Evolutionary conservation across 2,888 invertebrate genomes (phyloP).

Genomic region (Trichogramma evanescens): DNA sequence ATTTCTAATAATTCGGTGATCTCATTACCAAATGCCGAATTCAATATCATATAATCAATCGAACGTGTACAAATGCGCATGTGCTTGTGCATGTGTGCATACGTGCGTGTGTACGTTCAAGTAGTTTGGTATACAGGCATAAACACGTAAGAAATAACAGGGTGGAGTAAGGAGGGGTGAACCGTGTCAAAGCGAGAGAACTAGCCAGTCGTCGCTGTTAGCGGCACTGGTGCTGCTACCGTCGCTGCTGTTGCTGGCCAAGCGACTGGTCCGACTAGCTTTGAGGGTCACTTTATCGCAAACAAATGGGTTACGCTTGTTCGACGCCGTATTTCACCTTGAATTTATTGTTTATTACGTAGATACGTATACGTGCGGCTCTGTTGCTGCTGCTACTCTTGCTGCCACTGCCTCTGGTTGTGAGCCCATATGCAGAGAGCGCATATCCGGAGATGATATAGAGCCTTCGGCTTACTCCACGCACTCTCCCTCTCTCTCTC

Average conservation of each 20-base stretch:
- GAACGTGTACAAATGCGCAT: too few species aligned
- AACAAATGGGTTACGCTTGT: conserved; percentile 46
- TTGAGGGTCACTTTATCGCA: conserved; percentile 45
- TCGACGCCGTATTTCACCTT: conserved; percentile 43
- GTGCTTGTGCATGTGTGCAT: too few species aligned
- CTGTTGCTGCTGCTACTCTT: conserved; percentile 25
- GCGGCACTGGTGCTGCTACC: conserved; percentile 2
- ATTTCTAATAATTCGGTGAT: too few species aligned
- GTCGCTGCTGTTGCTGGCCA: conserved; percentile 5
- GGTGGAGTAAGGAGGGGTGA: conserved; percentile 19
- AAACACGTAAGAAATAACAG: background rate
- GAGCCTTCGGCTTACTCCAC: conserved; percentile 27
- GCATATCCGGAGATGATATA: conserved; percentile 38
- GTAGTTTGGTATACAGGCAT: too few species aligned
- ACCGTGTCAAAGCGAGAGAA: conserved; percentile 15
- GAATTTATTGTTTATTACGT: conserved; percentile 45
- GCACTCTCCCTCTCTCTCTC: too few species aligned
- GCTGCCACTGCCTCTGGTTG: conserved; percentile 4
- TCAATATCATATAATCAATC: too few species aligned
- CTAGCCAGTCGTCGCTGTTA: conserved; percentile 23
- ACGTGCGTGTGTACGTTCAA: background rate
- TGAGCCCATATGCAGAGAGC: background rate
- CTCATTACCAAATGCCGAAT: too few species aligned
- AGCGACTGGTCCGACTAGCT: conserved; percentile 42
- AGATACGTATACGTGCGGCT: too few species aligned